Evolutionary conservation across 2,113 vertebrate genomes (phyloP), one percentile per base, ranked within the genome.

Genomic region (Tyrannus savana): DNA sequence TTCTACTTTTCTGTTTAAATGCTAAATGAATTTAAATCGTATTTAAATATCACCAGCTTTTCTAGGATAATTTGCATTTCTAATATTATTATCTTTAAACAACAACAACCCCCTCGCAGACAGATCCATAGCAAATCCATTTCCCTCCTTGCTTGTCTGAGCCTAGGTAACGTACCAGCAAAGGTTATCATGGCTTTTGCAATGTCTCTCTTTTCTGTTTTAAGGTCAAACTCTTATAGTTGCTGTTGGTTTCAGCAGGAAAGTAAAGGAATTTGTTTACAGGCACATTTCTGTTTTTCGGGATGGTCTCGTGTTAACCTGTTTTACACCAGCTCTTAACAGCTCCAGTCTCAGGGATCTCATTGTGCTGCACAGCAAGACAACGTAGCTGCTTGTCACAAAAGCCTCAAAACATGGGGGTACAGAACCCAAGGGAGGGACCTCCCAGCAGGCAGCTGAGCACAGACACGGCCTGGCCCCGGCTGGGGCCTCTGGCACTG

Each of bases 1-100:
- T 92, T 92, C 73, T 64, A 84, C 79, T 96, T 82, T 78, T 66
- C 88, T 93, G 59, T 97, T 94, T 93, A 92, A 97, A 95, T 77
- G 89, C 55, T 59, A 87, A 87, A 71, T 49, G 76, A 85, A 93
- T 97, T 93, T 94, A 96, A 97, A 96, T 96, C 19, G 23, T 91
- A 92, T 91, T 97, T 95, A 97, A 97, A 96, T 91, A 96, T 62
- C 93, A 92, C 31, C 73, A 68, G 84, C 92, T 67, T 94, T 87
- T 64, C 15, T 50, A 59, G 84, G 56, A 71, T 80, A 96, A 96
- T 93, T 95, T 85, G 87, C 78, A 93, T 96, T 87, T 81, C 80
- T 95, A 91, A 74, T 74, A 42, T 92, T 84, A 52, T 63, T 83
- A 87, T 79, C 60, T 73, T 92, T 55, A 71, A 84, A 89, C 42